These are phyloP conservation scores for Halcyon senegalensis DNA, from an alignment of 2,113 vertebrate genomes.

Conservation along the genomic window DNA sequence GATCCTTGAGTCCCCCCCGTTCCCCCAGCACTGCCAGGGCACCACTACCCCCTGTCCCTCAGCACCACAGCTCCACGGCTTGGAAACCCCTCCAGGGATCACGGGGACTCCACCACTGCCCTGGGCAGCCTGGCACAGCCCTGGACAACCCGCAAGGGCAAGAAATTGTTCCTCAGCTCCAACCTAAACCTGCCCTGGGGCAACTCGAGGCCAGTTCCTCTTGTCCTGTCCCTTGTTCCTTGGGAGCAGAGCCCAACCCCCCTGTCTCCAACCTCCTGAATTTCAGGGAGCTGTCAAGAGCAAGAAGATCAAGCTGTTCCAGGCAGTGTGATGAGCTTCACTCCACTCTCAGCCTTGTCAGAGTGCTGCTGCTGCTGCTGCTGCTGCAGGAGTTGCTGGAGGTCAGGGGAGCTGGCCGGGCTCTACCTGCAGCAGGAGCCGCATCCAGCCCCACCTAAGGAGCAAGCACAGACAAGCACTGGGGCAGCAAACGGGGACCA, in stretches of 20 bases:
- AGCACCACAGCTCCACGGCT: not conserved
- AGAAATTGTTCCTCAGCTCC: too few species aligned
- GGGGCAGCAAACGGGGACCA: not conserved
- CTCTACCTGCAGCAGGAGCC: not conserved
- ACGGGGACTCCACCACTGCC: not conserved
- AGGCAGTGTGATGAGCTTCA: not conserved
- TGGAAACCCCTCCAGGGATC: not conserved
- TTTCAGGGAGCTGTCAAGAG: not conserved
- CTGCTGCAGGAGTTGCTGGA: not conserved
- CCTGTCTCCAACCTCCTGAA: not conserved
- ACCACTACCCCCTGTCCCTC: not conserved
- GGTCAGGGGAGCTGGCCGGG: rapidly evolving
- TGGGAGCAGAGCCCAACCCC: too few species aligned
- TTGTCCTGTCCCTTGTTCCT: too few species aligned
- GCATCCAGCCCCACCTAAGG: not conserved
- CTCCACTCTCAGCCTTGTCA: rapidly evolving
- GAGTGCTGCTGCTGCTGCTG: not conserved
- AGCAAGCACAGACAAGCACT: not conserved
- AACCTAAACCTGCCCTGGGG: too few species aligned
- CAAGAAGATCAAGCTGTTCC: not conserved
- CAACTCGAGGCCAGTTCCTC: too few species aligned
- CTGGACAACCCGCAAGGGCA: too few species aligned
- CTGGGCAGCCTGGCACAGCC: too few species aligned
- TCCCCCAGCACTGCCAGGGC: not conserved
- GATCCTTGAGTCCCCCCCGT: not conserved